phyloP scores from a whole-genome alignment of 2,113 vertebrate species.

The Cathartes aura region DNA sequence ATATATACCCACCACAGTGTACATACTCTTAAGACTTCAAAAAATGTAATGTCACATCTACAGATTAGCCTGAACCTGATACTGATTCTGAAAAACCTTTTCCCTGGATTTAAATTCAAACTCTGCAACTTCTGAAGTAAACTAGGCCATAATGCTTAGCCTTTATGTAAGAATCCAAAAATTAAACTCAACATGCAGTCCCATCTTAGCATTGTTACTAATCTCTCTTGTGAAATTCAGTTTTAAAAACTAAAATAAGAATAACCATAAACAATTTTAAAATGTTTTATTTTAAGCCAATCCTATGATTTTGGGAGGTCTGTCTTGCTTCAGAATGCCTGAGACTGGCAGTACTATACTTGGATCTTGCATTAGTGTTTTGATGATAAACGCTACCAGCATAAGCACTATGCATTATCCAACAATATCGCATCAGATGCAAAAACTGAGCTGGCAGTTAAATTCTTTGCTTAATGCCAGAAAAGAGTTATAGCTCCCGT shows the following conservation, averaged over 20 bases:
- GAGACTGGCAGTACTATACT: background rate
- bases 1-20: no score
- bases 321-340: background rate
- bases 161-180: background rate
- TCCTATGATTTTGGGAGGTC: background rate
- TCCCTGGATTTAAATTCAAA: background rate
- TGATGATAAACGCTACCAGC: background rate
- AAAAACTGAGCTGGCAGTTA: background rate
- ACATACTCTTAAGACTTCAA: background rate
- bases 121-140: background rate
- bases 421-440: background rate
- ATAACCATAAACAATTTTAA: background rate
- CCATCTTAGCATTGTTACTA: background rate
- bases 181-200: background rate
- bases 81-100: background rate
- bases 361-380: background rate
- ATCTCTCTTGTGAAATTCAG: background rate
- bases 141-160: background rate
- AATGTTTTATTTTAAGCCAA: background rate
- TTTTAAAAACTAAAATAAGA: background rate
- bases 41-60: background rate
- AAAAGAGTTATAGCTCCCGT: background rate
- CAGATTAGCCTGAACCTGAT: background rate
- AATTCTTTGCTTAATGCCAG: background rate
- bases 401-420: background rate